phyloP scores from a whole-genome alignment of 2,888 invertebrate genomes.

The Malthinus seriepunctatus region DNA sequence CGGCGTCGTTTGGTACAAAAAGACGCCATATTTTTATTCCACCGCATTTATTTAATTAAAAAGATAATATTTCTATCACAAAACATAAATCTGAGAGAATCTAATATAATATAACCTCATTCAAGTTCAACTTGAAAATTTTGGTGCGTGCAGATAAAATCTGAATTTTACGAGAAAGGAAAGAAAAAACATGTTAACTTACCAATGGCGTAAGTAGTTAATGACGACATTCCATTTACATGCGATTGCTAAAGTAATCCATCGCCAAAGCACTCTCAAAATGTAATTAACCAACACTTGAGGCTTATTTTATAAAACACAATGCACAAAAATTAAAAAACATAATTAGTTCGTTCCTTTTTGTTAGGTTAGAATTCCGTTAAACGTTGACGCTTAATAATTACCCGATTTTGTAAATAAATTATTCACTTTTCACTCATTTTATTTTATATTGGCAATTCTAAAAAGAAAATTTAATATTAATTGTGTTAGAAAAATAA shows the following conservation, averaged over 20 bases:
- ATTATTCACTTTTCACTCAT: no score
- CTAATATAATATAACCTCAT: no score
- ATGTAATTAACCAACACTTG: conserved; percentile 7
- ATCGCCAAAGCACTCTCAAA: conserved; percentile 12
- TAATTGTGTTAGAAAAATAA: no score
- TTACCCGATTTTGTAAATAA: not conserved
- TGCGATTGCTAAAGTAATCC: conserved; percentile 11
- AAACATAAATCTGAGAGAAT: no score
- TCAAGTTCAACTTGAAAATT: not conserved
- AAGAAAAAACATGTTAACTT: conserved; percentile 4
- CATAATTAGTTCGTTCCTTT: conserved; percentile 5
- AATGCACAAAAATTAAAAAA: conserved; percentile 5
- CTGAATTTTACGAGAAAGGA: not conserved
- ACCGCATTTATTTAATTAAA: not conserved
- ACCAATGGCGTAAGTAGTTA: conserved; percentile 10
- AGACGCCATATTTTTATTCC: not conserved
- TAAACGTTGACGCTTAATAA: not conserved
- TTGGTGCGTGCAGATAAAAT: conserved; percentile 5
- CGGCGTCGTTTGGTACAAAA: not conserved
- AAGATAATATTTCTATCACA: not conserved
- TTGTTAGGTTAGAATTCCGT: not conserved
- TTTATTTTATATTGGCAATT: no score
- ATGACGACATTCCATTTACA: conserved; percentile 14
- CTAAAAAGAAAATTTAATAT: no score
- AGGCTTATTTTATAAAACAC: conserved; percentile 12